phyloP scores from a whole-genome alignment of 2,888 invertebrate genomes.

The Petrophora chlorosata region DNA sequence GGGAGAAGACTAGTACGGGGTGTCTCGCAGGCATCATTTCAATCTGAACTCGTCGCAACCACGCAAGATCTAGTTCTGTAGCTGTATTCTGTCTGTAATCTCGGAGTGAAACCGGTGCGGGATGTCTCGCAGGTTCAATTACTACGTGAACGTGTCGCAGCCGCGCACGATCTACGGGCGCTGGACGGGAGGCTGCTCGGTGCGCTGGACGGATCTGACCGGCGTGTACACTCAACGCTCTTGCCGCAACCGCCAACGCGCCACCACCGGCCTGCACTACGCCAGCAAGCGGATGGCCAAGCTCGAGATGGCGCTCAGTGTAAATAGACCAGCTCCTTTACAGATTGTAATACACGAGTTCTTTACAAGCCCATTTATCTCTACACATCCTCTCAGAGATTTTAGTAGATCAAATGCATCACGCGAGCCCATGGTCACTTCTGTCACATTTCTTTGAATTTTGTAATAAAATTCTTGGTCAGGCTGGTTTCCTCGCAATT shows the following conservation, averaged over 20 bases:
- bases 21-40: slow-evolving; percentile 42
- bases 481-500: too few relatives aligned
- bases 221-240: slow-evolving; percentile 66
- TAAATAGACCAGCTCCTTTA: slow-evolving; percentile 18
- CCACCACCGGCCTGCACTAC: slow-evolving; percentile 57
- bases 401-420: background rate
- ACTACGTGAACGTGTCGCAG: slow-evolving; percentile 36
- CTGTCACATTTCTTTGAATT: too few relatives aligned
- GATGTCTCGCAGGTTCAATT: slow-evolving; percentile 41
- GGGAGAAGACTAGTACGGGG: background rate
- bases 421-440: too few relatives aligned
- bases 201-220: slow-evolving; percentile 65
- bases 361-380: too few relatives aligned
- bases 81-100: background rate
- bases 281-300: slow-evolving; percentile 67
- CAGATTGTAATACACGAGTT: too few relatives aligned
- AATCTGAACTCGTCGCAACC: slow-evolving; percentile 41
- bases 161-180: slow-evolving; percentile 59
- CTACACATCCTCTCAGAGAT: too few relatives aligned
- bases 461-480: too few relatives aligned
- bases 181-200: slow-evolving; percentile 69
- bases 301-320: slow-evolving; percentile 52
- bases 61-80: slow-evolving; percentile 53
- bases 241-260: slow-evolving; percentile 53
- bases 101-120: background rate